These are phyloP conservation scores for Magallana nippona DNA, from an alignment of 2,888 invertebrate genomes.

Conservation along the genomic window DNA sequence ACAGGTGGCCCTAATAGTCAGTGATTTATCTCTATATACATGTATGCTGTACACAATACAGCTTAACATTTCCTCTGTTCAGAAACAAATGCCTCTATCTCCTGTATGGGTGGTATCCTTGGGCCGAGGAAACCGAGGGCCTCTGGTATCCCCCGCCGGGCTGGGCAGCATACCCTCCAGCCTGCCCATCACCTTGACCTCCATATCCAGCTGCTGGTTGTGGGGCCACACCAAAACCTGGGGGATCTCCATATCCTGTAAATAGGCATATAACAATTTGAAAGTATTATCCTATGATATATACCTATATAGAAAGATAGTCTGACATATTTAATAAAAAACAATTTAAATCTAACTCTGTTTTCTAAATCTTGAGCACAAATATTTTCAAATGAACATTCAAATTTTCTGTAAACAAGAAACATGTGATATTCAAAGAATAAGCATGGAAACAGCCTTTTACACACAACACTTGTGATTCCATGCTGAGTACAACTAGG, in stretches of 20 bases:
- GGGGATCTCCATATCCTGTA: constrained; percentile 50
- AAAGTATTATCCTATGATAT: background rate
- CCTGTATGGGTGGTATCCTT: constrained; percentile 64
- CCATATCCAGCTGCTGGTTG: constrained; percentile 47
- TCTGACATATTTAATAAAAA: no score
- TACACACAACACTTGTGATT: background rate
- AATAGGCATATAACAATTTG: background rate
- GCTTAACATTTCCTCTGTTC: background rate
- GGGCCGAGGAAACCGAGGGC: constrained; percentile 46
- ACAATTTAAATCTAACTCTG: no score
- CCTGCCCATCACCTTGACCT: constrained; percentile 46
- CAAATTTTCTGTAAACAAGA: no score
- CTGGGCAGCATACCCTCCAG: constrained; percentile 43
- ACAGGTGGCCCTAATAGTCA: no score
- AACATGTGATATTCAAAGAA: background rate
- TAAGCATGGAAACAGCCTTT: background rate
- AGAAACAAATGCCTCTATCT: constrained; percentile 38
- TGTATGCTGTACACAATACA: constrained; percentile 11
- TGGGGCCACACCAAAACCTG: constrained; percentile 46
- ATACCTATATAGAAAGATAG: background rate
- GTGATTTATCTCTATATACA: background rate
- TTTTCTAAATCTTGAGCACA: no score
- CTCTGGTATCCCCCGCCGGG: constrained; percentile 50
- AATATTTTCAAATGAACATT: no score
- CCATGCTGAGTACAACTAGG: constrained; percentile 24